Evolutionary conservation across 2,797 vertebrate species (phyloP).

Genomic region (Sphenodon punctatus): DNA sequence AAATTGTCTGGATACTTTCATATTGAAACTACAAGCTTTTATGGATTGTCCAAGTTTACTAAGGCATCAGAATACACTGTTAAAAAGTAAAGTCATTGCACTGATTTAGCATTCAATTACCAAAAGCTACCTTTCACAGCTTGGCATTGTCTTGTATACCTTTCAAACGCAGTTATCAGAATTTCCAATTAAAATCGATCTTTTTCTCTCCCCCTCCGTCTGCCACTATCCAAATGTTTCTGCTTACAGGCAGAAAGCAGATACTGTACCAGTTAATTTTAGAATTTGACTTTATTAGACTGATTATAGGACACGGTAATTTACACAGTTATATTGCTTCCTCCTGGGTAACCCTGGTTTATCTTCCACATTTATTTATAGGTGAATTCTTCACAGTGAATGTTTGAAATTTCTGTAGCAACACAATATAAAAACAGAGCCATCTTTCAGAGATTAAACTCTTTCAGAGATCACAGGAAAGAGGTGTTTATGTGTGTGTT

Average conservation of each 20-base stretch:
- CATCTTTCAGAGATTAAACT: not conserved
- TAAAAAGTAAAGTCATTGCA: not conserved
- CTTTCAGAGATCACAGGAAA: not conserved
- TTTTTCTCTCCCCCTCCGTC: not conserved
- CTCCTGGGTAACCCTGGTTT: not conserved
- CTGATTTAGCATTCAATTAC: not conserved
- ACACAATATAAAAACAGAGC: not conserved
- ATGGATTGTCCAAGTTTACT: not conserved
- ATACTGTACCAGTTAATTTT: conserved; percentile 9
- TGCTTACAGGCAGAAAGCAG: not conserved
- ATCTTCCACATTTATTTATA: not conserved
- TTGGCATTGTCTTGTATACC: not conserved
- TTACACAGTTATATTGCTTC: conserved; percentile 18
- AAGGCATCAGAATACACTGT: not conserved
- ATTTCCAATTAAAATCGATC: conserved; percentile 17
- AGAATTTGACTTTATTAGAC: conserved; percentile 42
- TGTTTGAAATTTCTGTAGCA: conserved; percentile 16
- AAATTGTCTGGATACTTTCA: not conserved
- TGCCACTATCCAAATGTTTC: not conserved
- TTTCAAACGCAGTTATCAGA: not conserved
- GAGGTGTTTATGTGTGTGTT: too few relatives aligned
- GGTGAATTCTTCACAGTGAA: conserved; percentile 1
- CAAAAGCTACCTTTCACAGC: not conserved
- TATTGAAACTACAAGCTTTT: not conserved
- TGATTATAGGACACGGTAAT: not conserved